Conservation (phyloP, 2,888 invertebrate species). For the Meteorus cinctellus region DNA sequence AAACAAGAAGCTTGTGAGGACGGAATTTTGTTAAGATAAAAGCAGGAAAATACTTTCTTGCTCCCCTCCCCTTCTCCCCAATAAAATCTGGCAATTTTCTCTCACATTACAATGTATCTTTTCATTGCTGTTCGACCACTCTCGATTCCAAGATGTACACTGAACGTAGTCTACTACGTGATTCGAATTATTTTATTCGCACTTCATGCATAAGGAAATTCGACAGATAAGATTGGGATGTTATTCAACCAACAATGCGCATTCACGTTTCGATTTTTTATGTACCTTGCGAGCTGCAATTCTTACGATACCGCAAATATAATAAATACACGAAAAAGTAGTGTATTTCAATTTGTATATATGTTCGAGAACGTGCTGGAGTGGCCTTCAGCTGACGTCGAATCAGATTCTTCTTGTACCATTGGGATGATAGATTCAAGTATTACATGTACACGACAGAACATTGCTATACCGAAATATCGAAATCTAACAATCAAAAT, state of each 20-base stretch:
- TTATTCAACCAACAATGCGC: constrained; percentile 10
- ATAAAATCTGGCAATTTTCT: not conserved
- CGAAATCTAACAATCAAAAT: constrained; percentile 5
- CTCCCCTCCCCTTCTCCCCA: not conserved
- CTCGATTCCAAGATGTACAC: not conserved
- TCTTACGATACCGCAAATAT: not conserved
- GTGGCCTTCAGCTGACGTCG: constrained; percentile 8
- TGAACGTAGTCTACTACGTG: constrained; percentile 6
- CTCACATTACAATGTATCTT: not conserved
- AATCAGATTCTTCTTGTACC: constrained; percentile 12
- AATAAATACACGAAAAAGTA: not conserved
- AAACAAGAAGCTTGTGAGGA: not conserved
- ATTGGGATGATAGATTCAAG: not conserved
- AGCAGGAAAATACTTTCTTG: not conserved
- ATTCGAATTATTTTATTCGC: constrained; percentile 7
- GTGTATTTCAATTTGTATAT: constrained; percentile 15
- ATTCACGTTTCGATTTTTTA: not conserved
- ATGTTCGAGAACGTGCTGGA: constrained; percentile 37
- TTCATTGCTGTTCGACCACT: not conserved
- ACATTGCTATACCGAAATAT: not conserved
- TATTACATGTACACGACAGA: not conserved
- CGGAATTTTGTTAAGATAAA: not conserved
- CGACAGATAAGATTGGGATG: not conserved
- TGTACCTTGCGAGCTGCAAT: not conserved
- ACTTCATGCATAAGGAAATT: not conserved